A percentile compares a stretch with the other conserved stretches of the same genome.
Evolutionary conservation across 2,797 vertebrate genomes (phyloP).

Genomic region (Onychomys torridus): DNA sequence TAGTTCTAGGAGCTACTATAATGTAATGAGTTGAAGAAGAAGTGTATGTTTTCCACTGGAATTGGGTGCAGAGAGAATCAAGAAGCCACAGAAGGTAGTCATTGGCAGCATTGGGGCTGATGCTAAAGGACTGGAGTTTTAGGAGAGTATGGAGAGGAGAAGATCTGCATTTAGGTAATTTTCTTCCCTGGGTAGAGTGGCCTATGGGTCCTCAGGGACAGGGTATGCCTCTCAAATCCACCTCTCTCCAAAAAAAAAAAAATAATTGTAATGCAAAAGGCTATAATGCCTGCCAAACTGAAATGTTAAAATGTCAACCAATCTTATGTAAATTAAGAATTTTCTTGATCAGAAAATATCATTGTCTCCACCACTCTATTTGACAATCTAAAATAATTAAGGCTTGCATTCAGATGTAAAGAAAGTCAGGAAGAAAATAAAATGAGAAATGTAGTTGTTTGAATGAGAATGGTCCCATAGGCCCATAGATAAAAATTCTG

Average conservation of each 20-base stretch:
- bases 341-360: background rate
- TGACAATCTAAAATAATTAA: background rate
- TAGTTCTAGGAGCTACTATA: background rate
- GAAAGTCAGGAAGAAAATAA: background rate
- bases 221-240: background rate
- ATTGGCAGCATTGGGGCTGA: background rate
- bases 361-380: background rate
- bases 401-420: background rate
- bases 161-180: background rate
- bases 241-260: conserved; percentile 19
- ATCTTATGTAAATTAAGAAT: conserved; percentile 1
- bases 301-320: conserved; percentile 11
- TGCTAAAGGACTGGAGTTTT: background rate
- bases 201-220: background rate
- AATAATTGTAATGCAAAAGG: background rate
- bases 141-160: background rate
- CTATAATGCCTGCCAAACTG: background rate
- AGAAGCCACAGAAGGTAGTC: no score
- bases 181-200: background rate
- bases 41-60: background rate
- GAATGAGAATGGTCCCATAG: background rate
- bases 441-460: background rate
- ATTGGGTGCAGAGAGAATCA: background rate
- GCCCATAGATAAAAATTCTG: background rate
- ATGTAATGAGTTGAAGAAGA: background rate